Percentiles rank a stretch among this genome's conserved stretches.
Evolutionary conservation across 2,888 invertebrate genomes (phyloP).

Genomic region (Helicoverpa assulta): DNA sequence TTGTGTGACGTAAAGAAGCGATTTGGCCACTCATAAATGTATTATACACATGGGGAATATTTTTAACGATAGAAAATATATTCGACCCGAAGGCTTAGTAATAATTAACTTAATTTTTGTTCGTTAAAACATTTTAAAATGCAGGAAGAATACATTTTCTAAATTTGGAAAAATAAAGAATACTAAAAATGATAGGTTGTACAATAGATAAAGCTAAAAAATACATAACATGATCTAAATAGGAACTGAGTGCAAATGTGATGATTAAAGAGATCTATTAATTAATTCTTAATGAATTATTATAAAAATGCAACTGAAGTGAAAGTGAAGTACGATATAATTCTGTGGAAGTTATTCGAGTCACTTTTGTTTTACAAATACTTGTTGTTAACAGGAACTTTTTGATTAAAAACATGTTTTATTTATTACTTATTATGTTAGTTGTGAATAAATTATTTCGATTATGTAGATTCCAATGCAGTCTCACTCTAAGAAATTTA

Average conservation of each 20-base stretch:
- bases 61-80: constrained; percentile 75
- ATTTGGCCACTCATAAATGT: constrained; percentile 85
- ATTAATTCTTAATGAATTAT: constrained; percentile 79
- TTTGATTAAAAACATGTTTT: constrained; percentile 55
- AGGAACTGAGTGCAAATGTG: constrained; percentile 89
- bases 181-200: constrained; percentile 64
- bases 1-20: constrained; percentile 74
- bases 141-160: constrained; percentile 83
- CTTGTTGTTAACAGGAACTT: constrained; percentile 66
- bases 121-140: constrained; percentile 66
- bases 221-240: constrained; percentile 85
- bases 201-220: constrained; percentile 82
- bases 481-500: constrained; percentile 50
- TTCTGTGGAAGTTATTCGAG: constrained; percentile 50
- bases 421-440: constrained; percentile 52
- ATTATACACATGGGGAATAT: constrained; percentile 68
- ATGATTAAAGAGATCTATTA: constrained; percentile 85
- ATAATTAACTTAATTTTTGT: constrained; percentile 69
- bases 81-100: constrained; percentile 71
- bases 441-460: constrained; percentile 53
- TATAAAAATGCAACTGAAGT: constrained; percentile 84
- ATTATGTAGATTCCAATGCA: constrained; percentile 45
- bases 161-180: constrained; percentile 55
- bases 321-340: constrained; percentile 59
- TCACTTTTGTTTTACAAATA: constrained; percentile 60